These are phyloP conservation scores for Sturnira hondurensis DNA, from an alignment of 2,113 vertebrate species.

Conservation along the genomic window DNA sequence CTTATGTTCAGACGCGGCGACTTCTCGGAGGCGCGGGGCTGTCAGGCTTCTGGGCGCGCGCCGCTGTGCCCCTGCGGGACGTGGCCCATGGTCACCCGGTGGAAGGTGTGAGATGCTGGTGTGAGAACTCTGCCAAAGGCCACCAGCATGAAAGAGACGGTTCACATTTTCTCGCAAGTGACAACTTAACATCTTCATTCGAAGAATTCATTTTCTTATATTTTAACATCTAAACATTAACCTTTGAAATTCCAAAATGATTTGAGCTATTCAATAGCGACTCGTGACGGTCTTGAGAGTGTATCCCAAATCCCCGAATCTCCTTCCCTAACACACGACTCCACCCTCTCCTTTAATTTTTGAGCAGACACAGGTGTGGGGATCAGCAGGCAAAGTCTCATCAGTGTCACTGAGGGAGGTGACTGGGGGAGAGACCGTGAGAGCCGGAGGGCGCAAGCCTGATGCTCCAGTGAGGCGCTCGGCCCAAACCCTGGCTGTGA, in stretches of 20 bases:
- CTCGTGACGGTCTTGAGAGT: not conserved
- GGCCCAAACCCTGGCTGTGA: not conserved
- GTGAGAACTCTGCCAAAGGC: constrained; percentile 76
- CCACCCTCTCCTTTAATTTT: not conserved
- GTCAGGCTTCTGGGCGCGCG: constrained; percentile 22
- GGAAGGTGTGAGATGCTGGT: constrained; percentile 64
- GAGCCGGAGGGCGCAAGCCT: rapidly evolving
- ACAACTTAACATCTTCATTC: not conserved
- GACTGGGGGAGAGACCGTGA: not conserved
- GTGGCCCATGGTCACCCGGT: constrained; percentile 72
- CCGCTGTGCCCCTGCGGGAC: constrained; percentile 44
- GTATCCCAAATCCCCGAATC: not conserved
- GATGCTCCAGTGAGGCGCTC: no score
- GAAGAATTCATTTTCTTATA: not conserved
- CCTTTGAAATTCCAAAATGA: not conserved
- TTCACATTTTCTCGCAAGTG: not conserved
- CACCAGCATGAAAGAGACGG: not conserved
- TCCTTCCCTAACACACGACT: not conserved
- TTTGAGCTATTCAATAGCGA: not conserved
- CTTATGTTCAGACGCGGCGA: constrained; percentile 68
- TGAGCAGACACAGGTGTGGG: not conserved
- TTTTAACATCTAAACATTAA: not conserved
- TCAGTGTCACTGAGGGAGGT: no score
- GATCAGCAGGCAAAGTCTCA: not conserved
- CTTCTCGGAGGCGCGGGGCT: constrained; percentile 39